Evolutionary conservation across 2,888 invertebrate genomes (phyloP), one percentile per base, ranked within the genome.

Genomic region (Harpalus rubripes): DNA sequence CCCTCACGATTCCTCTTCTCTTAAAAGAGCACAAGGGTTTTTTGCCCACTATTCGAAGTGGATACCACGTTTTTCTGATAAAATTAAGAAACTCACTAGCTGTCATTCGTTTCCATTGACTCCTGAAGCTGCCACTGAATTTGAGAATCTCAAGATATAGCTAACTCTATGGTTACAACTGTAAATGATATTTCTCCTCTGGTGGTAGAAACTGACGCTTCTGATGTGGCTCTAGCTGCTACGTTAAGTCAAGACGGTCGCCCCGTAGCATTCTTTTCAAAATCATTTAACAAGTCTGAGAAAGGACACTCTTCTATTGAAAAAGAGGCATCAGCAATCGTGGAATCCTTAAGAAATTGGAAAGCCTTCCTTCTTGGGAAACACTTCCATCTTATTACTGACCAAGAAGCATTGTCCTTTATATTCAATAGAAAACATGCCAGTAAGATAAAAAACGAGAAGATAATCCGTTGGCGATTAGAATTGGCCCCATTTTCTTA

Each of bases 321-420:
- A 78, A 87, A 87, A 52, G 86, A 87, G 81, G 87, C 87, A 7
- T 41, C 58, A 18, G 87, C 86, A 18, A 87, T 86, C 39, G 86
- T 86, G 16, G 86, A 87, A 82, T 26, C 86, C 22, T 44, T 87
- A 8, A 78, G 81, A 10, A 87, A 87, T 81, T 87, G 85, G 87
- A 32, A 83, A 22, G 85, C 86, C n/a, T 86, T 81, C 79, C 74
- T 87, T 10, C 61, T 87, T 26, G 86, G 86, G n/a, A 61, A 84
- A 76, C 52, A 85, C 61, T 87, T 87, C 41, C 12, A 83, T 52
- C 72, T 86, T 44, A 81, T 86, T 6, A 87, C 86, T 32, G 86
- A 87, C 58, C 82, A 78, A 79, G 58, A 72, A 81, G 58, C 82
- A 16, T 76, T 85, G 5, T 81, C 86, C 16, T 86, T 85, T 56